phyloP scores from a whole-genome alignment of 53 echinoderm and acorn worm genomes.

The Antedon mediterranea region DNA sequence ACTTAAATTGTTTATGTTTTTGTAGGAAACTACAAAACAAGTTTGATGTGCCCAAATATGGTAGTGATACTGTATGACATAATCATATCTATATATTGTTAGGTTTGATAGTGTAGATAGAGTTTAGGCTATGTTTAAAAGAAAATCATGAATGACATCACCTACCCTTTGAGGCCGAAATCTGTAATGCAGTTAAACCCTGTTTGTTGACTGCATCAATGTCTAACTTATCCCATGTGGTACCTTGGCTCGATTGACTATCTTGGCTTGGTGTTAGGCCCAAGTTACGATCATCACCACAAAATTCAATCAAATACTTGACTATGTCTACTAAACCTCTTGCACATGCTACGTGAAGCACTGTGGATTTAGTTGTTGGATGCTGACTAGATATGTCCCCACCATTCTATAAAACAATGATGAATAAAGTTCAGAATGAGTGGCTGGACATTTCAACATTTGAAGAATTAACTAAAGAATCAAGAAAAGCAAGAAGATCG shows the following conservation, averaged over 20 bases:
- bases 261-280: too few relatives aligned
- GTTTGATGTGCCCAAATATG: too few relatives aligned
- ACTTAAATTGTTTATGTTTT: too few relatives aligned
- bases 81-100: too few relatives aligned
- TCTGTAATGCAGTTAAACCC: constrained; percentile 59
- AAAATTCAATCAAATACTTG: constrained; percentile 43
- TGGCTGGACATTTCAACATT: too few relatives aligned
- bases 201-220: constrained; percentile 61
- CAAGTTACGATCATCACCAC: constrained; percentile 13
- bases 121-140: too few relatives aligned
- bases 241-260: constrained; percentile 2
- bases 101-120: too few relatives aligned
- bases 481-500: too few relatives aligned
- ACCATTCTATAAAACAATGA: constrained; percentile 38
- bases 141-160: background rate
- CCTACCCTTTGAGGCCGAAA: constrained; percentile 76
- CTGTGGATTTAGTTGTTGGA: constrained; percentile 62
- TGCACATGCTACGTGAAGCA: constrained; percentile 77
- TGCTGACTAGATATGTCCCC: constrained; percentile 77
- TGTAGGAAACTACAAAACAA: too few relatives aligned
- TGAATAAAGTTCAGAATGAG: too few relatives aligned
- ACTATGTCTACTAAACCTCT: constrained; percentile 64
- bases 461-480: too few relatives aligned
- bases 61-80: too few relatives aligned
- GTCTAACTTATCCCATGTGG: constrained; percentile 20